Evolutionary conservation across 2,797 vertebrate genomes (phyloP).

Genomic region (Pantherophis vulpinus): DNA sequence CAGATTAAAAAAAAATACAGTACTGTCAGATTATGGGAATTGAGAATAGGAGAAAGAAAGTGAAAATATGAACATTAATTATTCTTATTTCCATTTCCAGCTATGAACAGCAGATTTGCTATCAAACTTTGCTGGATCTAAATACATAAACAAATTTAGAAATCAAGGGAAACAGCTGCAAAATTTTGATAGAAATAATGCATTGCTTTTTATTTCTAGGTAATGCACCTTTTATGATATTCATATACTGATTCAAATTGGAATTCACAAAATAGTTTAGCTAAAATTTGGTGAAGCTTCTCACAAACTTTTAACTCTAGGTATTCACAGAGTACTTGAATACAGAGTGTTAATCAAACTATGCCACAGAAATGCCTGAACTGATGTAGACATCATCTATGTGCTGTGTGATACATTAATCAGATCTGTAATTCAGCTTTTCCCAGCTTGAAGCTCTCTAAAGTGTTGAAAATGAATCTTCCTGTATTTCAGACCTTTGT

Average conservation of each 20-base stretch:
- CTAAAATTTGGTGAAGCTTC: background rate
- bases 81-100: background rate
- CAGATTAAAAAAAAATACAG: background rate
- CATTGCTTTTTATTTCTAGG: background rate
- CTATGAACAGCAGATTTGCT: background rate
- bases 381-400: background rate
- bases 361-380: background rate
- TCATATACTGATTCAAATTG: background rate
- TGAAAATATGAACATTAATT: background rate
- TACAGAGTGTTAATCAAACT: background rate
- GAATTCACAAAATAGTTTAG: background rate
- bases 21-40: background rate
- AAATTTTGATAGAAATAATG: background rate
- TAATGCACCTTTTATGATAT: background rate
- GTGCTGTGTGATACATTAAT: background rate
- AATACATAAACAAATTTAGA: background rate
- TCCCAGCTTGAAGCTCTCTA: background rate
- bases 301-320: background rate
- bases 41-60: background rate
- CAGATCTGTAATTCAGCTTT: background rate
- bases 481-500: background rate
- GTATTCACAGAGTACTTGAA: background rate
- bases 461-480: background rate
- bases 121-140: background rate
- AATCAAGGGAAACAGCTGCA: background rate